These are phyloP conservation scores for Leptinotarsa texana DNA, from an alignment of 1,140 invertebrate species.

Conservation along the genomic window DNA sequence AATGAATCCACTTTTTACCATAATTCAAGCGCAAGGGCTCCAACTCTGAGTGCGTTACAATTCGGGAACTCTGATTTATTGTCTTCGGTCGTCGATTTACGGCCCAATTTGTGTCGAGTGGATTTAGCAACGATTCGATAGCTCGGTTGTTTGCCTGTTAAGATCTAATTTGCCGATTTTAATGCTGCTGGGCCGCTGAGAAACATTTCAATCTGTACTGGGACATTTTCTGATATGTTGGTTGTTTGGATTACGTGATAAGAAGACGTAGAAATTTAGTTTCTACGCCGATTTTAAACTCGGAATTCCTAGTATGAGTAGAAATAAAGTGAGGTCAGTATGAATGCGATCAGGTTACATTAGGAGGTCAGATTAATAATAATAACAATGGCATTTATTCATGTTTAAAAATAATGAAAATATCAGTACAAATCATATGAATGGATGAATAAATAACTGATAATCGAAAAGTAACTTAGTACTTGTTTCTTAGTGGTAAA, in stretches of 20 bases:
- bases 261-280: background rate
- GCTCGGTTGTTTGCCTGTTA: conserved; percentile 17
- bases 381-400: too few species aligned
- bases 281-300: background rate
- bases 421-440: too few species aligned
- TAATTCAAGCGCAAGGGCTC: conserved; percentile 46
- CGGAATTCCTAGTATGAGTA: background rate
- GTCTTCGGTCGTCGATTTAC: conserved; percentile 53
- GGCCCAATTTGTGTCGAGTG: conserved; percentile 53
- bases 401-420: too few species aligned
- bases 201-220: background rate
- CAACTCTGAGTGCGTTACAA: conserved; percentile 43
- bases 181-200: background rate
- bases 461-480: too few species aligned
- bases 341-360: too few species aligned
- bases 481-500: too few species aligned
- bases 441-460: too few species aligned
- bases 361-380: too few species aligned
- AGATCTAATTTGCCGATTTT: conserved; percentile 11
- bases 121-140: conserved; percentile 45
- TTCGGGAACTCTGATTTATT: conserved; percentile 49
- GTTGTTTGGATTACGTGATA: background rate
- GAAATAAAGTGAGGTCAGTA: too few species aligned
- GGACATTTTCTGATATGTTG: background rate
- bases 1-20: conserved; percentile 50